Percentiles rank a stretch among this genome's conserved stretches.
Evolutionary conservation across 1,140 invertebrate genomes (phyloP).

Genomic region (Halesus radiatus): DNA sequence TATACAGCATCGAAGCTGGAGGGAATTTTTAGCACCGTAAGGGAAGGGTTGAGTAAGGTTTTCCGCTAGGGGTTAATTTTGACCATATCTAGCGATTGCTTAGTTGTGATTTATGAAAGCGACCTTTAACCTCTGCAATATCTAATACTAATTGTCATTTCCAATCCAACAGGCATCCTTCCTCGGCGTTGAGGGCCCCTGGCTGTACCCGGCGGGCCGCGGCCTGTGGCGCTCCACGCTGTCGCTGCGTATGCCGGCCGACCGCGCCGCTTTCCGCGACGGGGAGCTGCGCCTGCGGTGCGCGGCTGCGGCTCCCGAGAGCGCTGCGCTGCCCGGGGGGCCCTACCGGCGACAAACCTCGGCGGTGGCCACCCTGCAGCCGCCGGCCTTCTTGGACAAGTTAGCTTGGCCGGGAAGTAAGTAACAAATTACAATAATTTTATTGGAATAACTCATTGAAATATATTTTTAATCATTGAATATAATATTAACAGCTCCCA

Average conservation of each 20-base stretch:
- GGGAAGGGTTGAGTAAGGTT: no score
- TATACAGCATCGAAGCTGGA: no score
- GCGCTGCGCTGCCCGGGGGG: conserved; percentile 39
- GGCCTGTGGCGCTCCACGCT: conserved; percentile 35
- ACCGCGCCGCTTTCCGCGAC: conserved; percentile 35
- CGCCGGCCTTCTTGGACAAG: not conserved
- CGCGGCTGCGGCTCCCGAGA: conserved; percentile 35
- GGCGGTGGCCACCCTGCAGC: conserved; percentile 25
- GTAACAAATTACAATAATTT: no score
- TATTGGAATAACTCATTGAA: no score
- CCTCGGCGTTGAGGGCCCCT: conserved; percentile 35
- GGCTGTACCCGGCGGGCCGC: not conserved
- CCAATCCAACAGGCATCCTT: conserved; percentile 24
- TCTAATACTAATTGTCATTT: no score
- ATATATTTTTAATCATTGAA: no score
- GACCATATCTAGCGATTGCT: no score
- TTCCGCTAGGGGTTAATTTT: no score
- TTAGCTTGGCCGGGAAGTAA: conserved; percentile 42
- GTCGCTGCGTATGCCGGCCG: conserved; percentile 30
- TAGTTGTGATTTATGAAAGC: no score
- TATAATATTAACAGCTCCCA: no score
- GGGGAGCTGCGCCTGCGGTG: conserved; percentile 39
- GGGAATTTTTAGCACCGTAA: no score
- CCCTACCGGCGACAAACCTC: conserved; percentile 35
- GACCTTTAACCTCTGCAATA: no score